Evolutionary conservation across 2,888 invertebrate genomes (phyloP).

Genomic region (Mycalesis mineus): DNA sequence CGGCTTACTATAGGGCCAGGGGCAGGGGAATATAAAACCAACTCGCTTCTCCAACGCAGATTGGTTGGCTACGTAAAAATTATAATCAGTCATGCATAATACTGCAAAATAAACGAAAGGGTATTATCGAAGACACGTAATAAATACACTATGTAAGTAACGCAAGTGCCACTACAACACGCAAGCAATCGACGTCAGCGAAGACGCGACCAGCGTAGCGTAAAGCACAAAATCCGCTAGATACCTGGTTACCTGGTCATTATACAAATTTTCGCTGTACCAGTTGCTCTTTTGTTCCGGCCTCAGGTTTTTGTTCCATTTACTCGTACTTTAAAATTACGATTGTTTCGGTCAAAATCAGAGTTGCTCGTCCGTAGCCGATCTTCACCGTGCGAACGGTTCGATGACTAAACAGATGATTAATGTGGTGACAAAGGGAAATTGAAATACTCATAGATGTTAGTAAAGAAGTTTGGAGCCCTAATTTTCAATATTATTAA

Average conservation of each 20-base stretch:
- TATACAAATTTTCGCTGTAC: conserved; percentile 77
- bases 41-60: too few species aligned
- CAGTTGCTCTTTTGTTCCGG: conserved; percentile 76
- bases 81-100: too few species aligned
- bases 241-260: conserved; percentile 59
- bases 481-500: too few species aligned
- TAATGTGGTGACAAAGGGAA: not conserved
- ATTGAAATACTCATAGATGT: not conserved
- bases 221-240: conserved; percentile 71
- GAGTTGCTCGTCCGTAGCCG: conserved; percentile 70
- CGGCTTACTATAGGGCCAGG: too few species aligned
- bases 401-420: conserved; percentile 59
- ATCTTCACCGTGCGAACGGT: conserved; percentile 68
- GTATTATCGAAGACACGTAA: not conserved
- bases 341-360: conserved; percentile 71
- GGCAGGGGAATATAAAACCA: too few species aligned
- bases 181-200: conserved; percentile 36
- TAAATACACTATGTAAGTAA: not conserved
- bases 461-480: not conserved
- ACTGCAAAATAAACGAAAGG: not conserved
- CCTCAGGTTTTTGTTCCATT: conserved; percentile 72
- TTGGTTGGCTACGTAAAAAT: too few species aligned
- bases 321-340: conserved; percentile 70
- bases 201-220: conserved; percentile 60
- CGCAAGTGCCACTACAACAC: conserved; percentile 34